A percentile compares a stretch with the other conserved stretches of the same genome.
Evolutionary conservation across 2,113 vertebrate genomes (phyloP).

Genomic region (Rana temporaria): DNA sequence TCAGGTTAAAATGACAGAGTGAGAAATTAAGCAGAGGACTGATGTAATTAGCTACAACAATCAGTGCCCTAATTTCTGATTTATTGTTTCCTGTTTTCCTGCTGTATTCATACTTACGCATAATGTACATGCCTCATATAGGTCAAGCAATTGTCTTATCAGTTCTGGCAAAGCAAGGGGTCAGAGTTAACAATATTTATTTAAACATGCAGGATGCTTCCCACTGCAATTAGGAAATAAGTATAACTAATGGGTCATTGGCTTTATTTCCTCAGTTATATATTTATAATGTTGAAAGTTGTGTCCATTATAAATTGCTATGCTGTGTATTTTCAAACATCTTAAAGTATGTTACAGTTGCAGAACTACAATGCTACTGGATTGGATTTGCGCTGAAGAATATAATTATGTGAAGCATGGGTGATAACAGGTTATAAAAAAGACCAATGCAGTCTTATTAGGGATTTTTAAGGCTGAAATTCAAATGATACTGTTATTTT

Average conservation of each 20-base stretch:
- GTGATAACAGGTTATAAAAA: constrained; percentile 2
- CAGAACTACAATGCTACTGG: neutral
- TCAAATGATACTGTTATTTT: no score
- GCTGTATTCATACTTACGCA: constrained; percentile 74
- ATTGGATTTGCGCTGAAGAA: neutral
- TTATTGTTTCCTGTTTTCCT: constrained; percentile 94
- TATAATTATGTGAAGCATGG: neutral
- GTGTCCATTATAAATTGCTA: constrained; percentile 29
- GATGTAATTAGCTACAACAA: constrained; percentile 92
- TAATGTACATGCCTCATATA: constrained; percentile 82
- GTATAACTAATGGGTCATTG: constrained; percentile 78
- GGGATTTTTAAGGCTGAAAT: neutral
- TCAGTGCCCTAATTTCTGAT: constrained; percentile 90
- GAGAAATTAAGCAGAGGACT: constrained; percentile 87
- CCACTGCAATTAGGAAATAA: constrained; percentile 86
- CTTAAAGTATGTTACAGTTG: neutral
- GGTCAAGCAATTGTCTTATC: constrained; percentile 85
- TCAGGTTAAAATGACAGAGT: constrained; percentile 86
- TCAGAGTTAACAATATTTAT: constrained; percentile 90
- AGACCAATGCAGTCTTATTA: neutral
- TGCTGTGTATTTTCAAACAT: constrained; percentile 4
- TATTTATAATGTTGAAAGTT: constrained; percentile 49
- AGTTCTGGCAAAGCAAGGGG: constrained; percentile 75
- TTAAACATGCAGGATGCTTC: constrained; percentile 88
- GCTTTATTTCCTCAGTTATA: constrained; percentile 74